These are phyloP conservation scores for Drosophila kanapiae DNA, from an alignment of 1,140 invertebrate species.

Conservation along the genomic window DNA sequence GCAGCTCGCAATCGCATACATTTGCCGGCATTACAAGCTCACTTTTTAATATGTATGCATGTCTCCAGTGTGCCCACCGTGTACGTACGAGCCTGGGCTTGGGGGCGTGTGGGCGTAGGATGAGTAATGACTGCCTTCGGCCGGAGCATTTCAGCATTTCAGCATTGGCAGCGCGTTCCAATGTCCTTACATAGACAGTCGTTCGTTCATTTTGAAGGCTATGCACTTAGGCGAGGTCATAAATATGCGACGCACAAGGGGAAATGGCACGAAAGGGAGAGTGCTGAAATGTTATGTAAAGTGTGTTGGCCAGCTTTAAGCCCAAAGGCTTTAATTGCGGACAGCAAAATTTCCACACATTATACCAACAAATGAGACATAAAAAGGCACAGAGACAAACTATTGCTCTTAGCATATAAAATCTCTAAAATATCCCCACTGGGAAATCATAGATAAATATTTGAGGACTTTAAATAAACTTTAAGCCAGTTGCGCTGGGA, in stretches of 20 bases:
- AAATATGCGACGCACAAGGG: constrained; percentile 45
- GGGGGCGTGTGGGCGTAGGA: constrained; percentile 51
- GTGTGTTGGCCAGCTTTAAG: constrained; percentile 41
- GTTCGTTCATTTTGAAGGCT: constrained; percentile 68
- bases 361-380: neutral
- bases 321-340: constrained; percentile 19
- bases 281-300: constrained; percentile 46
- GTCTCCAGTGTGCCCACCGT: constrained; percentile 48
- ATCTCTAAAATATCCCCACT: too few relatives aligned
- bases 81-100: constrained; percentile 35
- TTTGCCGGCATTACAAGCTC: constrained; percentile 35
- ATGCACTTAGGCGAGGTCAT: constrained; percentile 78
- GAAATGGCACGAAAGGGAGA: constrained; percentile 18
- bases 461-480: too few relatives aligned
- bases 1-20: constrained; percentile 16
- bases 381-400: neutral
- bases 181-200: constrained; percentile 63
- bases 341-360: neutral
- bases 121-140: constrained; percentile 73
- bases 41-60: constrained; percentile 13
- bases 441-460: too few relatives aligned
- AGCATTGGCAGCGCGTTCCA: constrained; percentile 71
- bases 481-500: too few relatives aligned
- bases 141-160: constrained; percentile 28
- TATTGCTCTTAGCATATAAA: too few relatives aligned